Base-by-base conservation (phyloP, 1,140 invertebrate species). In the Drosophila carrolli region DNA sequence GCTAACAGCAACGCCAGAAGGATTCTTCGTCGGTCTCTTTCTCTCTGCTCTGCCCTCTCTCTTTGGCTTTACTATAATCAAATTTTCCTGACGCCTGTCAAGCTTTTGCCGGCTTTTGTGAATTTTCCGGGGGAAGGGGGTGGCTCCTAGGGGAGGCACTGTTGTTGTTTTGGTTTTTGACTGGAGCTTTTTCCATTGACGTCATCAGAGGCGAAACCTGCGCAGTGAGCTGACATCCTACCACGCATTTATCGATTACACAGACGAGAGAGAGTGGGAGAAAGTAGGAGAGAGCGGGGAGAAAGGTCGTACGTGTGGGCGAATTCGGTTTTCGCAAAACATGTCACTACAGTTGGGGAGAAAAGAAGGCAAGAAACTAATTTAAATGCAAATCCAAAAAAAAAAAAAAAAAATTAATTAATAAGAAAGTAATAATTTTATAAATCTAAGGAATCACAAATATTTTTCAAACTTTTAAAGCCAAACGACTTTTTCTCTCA, bases 161-260 rank as follows among this genome's bases (percentile, higher is more conserved):
- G 59, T 78, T 79, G 73, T 85, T 80, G 76, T 73, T 84, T 73
- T 85, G 77, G 55, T 60, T 48, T 71, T 71, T 53, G 38, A 19
- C 38, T 57, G 6, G 46, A 91, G 90, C 90, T 91, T 85, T 86
- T 77, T 68, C 84, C 62, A 91, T 91, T 91, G 89, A 91, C 90
- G 90, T 91, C 90, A 91, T 91, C 84, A 81, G 83, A 58, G 53
- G 66, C 58, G 62, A 88, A 89, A 89, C 76, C 84, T 91, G 89
- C 89, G 89, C 89, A 85, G 61, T 73, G 72, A 80, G 75, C 62
- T 78, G 82, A 61, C 78, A 78, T 63, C 55, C 50, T 78, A 75
- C 84, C 84, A 88, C 84, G 84, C 84, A 88, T 89, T 88, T 88
- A 88, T 88, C 65, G 84, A 88, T 88, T 88, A 43, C 29, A 40